Base-by-base conservation (phyloP, 1,140 invertebrate genomes). In the Cherax destructor region DNA sequence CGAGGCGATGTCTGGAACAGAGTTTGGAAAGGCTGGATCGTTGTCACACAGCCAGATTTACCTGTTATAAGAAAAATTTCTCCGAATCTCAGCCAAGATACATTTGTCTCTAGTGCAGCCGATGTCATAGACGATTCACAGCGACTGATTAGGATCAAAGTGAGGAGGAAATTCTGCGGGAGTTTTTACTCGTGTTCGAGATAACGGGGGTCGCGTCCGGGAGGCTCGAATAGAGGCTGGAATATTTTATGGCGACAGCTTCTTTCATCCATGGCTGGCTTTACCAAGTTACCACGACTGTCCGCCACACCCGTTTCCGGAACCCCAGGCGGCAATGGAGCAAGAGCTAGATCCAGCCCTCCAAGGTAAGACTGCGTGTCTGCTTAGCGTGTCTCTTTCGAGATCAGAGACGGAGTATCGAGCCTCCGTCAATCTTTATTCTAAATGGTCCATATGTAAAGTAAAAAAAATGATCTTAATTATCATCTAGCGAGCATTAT, bases 191-290 rank as follows among this genome's bases (percentile, higher is more conserved):
- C 21, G 59, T 47, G 86, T 88, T 81, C 86, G 77, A 88, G 86
- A 88, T 88, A 88, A 72, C 86, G 86, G 86, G 86, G 86, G 86
- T 88, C 77, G 86, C 86, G 50, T 88, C 77, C 41, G 49, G 88
- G 80, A 72, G n/a, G 80, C 88, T 84, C 88, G 88, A 90, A 90
- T 90, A 77, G 88, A 90, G 76, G 80, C 88, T 83, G 88, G 88
- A 84, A 90, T 90, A 90, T 90, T 90, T 90, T 90, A 90, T 90
- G 88, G 88, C 72, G 80, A 90, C 88, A 83, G 88, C 79, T 90
- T 90, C 88, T 90, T 90, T 90, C 88, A 90, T 83, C 88, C 88
- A 74, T 90, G 88, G 88, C 81, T 77, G 80, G 88, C 77, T 88
- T 88, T 88, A 81, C 77, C 86, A 88, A 90, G 86, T 88, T 88